These are phyloP conservation scores for Drosophila nannoptera DNA, from an alignment of 1,140 invertebrate species.

Conservation along the genomic window DNA sequence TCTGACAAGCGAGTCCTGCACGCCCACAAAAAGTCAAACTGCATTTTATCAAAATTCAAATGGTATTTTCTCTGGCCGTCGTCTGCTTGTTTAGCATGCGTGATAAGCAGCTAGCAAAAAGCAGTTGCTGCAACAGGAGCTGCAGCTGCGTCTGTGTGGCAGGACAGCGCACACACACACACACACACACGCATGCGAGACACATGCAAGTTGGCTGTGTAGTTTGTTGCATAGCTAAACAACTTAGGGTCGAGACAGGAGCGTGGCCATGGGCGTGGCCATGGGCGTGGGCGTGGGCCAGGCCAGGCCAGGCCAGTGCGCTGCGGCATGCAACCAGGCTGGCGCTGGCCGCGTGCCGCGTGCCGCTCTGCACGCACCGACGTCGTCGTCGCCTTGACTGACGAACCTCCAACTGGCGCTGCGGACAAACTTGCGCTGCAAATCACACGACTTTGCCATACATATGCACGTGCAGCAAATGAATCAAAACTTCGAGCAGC, in stretches of 20 bases:
- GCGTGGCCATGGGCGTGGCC: slow-evolving; percentile 4
- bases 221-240: slow-evolving; percentile 55
- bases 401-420: slow-evolving; percentile 32
- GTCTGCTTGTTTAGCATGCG: slow-evolving; percentile 71
- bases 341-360: slow-evolving; percentile 30
- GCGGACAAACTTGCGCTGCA: slow-evolving; percentile 40
- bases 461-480: slow-evolving; percentile 42
- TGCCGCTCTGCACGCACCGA: slow-evolving; percentile 6
- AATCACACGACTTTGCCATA: slow-evolving; percentile 46
- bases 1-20: slow-evolving; percentile 3
- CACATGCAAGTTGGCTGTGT: slow-evolving; percentile 38
- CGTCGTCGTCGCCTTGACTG: slow-evolving; percentile 18
- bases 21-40: slow-evolving; percentile 61
- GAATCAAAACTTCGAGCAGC: slow-evolving; percentile 42
- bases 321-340: slow-evolving; percentile 18
- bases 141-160: slow-evolving; percentile 26
- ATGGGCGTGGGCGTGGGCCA: slow-evolving; percentile 10
- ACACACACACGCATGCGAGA: background rate
- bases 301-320: background rate
- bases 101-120: slow-evolving; percentile 69
- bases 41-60: slow-evolving; percentile 77
- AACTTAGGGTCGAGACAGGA: slow-evolving; percentile 10
- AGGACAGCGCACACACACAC: slow-evolving; percentile 43
- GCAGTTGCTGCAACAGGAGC: slow-evolving; percentile 33
- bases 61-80: slow-evolving; percentile 60